Conservation (phyloP, 23 tunicate genomes). For the Halocynthia roretzi region DNA sequence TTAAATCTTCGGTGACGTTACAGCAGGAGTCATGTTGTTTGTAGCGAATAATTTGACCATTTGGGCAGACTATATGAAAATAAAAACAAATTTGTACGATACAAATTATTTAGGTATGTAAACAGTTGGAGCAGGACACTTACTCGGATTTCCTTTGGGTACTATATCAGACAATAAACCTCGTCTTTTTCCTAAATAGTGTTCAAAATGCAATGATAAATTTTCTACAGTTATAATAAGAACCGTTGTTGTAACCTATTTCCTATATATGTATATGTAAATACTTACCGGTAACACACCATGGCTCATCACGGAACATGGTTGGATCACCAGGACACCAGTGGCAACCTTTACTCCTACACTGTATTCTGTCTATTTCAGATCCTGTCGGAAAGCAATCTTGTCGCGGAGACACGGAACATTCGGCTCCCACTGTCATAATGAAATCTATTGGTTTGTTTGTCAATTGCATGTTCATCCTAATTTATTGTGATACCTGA, state of each 20-base stretch:
- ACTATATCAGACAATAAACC: too few species aligned
- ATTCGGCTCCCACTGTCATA: not conserved
- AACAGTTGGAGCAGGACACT: too few species aligned
- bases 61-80: not conserved
- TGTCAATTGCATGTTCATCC: too few species aligned
- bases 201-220: too few species aligned
- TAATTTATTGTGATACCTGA: not conserved
- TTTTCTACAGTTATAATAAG: too few species aligned
- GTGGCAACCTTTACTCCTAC: not conserved
- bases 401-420: not conserved
- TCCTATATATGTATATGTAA: not conserved
- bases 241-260: too few species aligned
- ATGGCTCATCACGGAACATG: not conserved
- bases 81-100: too few species aligned
- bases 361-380: not conserved
- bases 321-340: not conserved
- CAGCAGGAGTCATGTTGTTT: not conserved
- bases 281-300: constrained; percentile 6
- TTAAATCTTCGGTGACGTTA: not conserved
- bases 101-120: too few species aligned
- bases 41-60: not conserved
- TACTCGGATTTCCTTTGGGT: too few species aligned
- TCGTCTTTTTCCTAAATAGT: too few species aligned
- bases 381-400: constrained; percentile 2
- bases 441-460: too few species aligned